Evolutionary conservation across 1,140 invertebrate genomes (phyloP), one percentile per base, ranked within the genome.

Genomic region (Drosophila truncata): DNA sequence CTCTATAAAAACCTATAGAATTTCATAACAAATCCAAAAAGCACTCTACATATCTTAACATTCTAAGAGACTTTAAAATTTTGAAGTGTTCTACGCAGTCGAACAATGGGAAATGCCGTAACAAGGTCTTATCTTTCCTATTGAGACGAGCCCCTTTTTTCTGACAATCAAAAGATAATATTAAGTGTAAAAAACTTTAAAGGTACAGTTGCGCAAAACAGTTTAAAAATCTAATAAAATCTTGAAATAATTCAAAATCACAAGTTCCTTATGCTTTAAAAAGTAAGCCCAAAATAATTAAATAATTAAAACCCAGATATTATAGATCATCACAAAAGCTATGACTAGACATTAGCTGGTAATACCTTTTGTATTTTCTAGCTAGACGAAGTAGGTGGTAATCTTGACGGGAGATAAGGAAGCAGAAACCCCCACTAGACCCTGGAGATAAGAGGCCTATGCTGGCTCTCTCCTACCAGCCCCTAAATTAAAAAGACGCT

Each of bases 121-220:
- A 67, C 29, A 29, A 8, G 16, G 6, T 25, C 39, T 74, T 74
- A 80, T 80, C 70, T n/a, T 10, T 16, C 1, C 18, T 20, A 23
- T 23, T 2, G 14, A 35, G 70, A 54, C 78, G 69, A 62, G 78
- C 78, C 78, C 77, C 62, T 10, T 54, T 61, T 77, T 79, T 77
- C 11, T 8, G 20, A 25, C 33, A 52, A 71, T 50, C 29, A 25
- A 11, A 29, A 50, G 44, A 60, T 71, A 58, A 49, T 25, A 33
- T 4, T 14, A 23, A 18, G 13, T 42, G 20, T 35, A 18, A 16
- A 27, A 71, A 25, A 33, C 20, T 41, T 14, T 1, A 41, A 59
- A 71, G 27, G 69, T 72, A 72, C 66, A 72, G 69, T 72, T 72
- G 42, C 5, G n/a, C 11, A 20, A 37, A 9, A 13, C 9, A 16